These are phyloP conservation scores for Melopsittacus undulatus DNA, from an alignment of 2,797 vertebrate species.

Conservation along the genomic window DNA sequence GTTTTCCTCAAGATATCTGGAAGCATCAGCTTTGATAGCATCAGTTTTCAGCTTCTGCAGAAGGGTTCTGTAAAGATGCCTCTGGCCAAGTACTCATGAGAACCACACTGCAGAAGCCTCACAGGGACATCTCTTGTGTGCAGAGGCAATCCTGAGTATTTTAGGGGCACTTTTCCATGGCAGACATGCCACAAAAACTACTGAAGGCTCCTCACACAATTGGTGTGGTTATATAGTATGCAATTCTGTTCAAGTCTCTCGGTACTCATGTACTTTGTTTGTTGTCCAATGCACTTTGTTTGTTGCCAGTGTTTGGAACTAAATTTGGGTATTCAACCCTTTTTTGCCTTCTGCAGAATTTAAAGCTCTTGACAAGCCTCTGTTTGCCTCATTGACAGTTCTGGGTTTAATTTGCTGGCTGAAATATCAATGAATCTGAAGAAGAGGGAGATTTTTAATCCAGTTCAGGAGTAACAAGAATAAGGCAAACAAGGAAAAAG, in stretches of 20 bases:
- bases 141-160: neutral
- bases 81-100: neutral
- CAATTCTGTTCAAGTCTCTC: neutral
- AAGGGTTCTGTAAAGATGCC: neutral
- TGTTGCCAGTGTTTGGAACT: neutral
- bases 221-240: neutral
- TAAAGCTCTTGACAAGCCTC: neutral
- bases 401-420: neutral
- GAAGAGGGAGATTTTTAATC: neutral
- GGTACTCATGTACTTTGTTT: neutral
- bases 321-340: neutral
- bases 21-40: neutral
- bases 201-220: neutral
- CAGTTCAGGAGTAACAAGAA: neutral
- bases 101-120: neutral
- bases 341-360: neutral
- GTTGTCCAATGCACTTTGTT: neutral
- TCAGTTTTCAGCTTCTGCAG: neutral
- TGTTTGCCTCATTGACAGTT: neutral
- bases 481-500: neutral
- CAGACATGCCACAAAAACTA: neutral
- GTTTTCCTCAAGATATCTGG: neutral
- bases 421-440: neutral
- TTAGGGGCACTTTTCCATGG: neutral
- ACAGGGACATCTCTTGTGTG: neutral